Base-by-base conservation (phyloP, 2,113 vertebrate species). In the Pseudonaja textilis region DNA sequence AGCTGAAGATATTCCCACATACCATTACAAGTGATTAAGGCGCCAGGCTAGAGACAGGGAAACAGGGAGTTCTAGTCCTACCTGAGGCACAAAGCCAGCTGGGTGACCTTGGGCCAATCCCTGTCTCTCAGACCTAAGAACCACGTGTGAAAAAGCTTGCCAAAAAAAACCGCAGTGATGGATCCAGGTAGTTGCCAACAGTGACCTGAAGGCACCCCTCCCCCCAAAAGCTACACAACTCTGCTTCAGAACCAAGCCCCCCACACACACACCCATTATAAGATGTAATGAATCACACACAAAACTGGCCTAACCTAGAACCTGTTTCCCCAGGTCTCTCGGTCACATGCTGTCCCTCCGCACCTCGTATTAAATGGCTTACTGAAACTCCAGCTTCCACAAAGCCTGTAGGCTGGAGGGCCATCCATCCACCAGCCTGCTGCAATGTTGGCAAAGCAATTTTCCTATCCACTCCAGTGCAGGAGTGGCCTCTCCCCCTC, bases 401-500 rank as follows among this genome's bases (percentile, higher is more conserved):
- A 45, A 25, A 45, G 39, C 18, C 54, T 45, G 42, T 26, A 47
- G 23, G 45, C n/a, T 20, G 0, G 4, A 54, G 1, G 39, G 23
- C 45, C 47, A 52, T 22, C 16, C 26, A 55, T 34, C 47, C 29
- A 55, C 87, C 39, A 61, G 50, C 5, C 56, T 29, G 22, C 57
- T 29, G 52, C 11, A 7, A 23, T 8, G 11, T 88, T 55, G 52
- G n/a, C 34, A 54, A 61, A 22, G 29, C 39, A 57, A 34, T 26
- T 52, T 81, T 23, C 55, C 55, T 10, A 14, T 25, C 61, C 56
- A 93, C 54, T 90, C 29, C 22, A 4, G 52, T 56, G 74, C 34
- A 29, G 54, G 91, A 26, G 7, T 50, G 69, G 87, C 91, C 89
- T 81, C 89, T 61, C 69, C 87, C 42, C 42, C 91, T 95, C 52